Evolutionary conservation across 2,888 invertebrate species (phyloP).

Genomic region (Ophion ellenae): DNA sequence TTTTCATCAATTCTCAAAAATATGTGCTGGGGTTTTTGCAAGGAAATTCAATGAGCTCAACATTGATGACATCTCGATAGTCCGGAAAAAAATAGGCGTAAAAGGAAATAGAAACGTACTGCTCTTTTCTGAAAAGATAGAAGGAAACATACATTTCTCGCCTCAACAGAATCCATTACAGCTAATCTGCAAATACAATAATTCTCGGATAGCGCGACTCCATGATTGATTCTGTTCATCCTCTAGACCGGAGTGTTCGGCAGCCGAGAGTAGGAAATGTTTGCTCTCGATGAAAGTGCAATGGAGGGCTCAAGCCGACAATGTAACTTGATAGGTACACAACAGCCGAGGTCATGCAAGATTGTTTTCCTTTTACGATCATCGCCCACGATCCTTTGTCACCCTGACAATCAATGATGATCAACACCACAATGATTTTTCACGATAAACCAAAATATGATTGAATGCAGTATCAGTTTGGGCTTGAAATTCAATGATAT

Average conservation of each 20-base stretch:
- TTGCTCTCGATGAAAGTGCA: constrained; percentile 68
- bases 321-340: constrained; percentile 69
- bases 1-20: too few species aligned
- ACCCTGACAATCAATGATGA: constrained; percentile 15
- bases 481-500: neutral
- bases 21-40: too few species aligned
- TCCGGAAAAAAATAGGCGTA: neutral
- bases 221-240: constrained; percentile 68
- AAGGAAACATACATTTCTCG: constrained; percentile 4
- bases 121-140: neutral
- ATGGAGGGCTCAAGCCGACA: constrained; percentile 54
- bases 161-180: neutral
- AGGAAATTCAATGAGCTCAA: too few species aligned
- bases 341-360: constrained; percentile 2
- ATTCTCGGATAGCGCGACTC: constrained; percentile 59
- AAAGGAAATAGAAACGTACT: neutral
- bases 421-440: constrained; percentile 1
- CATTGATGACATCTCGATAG: too few species aligned
- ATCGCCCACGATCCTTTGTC: constrained; percentile 18
- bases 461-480: neutral
- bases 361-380: constrained; percentile 27
- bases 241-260: constrained; percentile 32
- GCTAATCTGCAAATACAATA: constrained; percentile 55
- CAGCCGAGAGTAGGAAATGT: constrained; percentile 63
- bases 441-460: neutral